phyloP scores from a whole-genome alignment of 2,113 vertebrate species.

The Pluvialis apricaria region DNA sequence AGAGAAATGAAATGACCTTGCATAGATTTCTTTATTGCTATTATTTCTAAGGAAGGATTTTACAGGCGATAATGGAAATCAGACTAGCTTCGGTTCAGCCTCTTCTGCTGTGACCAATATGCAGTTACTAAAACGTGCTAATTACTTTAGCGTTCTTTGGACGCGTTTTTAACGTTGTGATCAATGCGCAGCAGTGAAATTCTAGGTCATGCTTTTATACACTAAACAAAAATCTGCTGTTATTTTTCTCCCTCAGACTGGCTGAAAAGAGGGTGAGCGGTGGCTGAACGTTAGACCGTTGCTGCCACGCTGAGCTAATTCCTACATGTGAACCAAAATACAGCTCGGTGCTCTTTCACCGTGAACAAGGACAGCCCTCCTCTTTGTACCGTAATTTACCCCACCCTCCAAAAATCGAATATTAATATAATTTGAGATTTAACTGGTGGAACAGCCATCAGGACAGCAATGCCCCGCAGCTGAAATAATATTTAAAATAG shows the following conservation, averaged over 20 bases:
- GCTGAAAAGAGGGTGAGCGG: constrained; percentile 37
- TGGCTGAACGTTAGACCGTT: constrained; percentile 6
- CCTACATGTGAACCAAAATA: constrained; percentile 38
- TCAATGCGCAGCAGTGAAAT: constrained; percentile 4
- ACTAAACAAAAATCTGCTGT: constrained; percentile 14
- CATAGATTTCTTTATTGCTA: constrained; percentile 16
- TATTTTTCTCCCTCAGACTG: neutral
- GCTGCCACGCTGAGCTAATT: constrained; percentile 42
- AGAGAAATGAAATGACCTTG: neutral
- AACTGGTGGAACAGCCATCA: constrained; percentile 85
- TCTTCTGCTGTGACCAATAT: constrained; percentile 50
- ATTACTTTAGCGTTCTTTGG: constrained; percentile 35
- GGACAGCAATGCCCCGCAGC: constrained; percentile 85
- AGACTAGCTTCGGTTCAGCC: constrained; percentile 14
- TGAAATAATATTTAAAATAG: constrained; percentile 89
- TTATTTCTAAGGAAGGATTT: constrained; percentile 45
- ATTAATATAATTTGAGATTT: constrained; percentile 86
- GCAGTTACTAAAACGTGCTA: constrained; percentile 51
- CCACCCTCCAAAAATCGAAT: constrained; percentile 79
- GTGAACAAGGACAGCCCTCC: constrained; percentile 38
- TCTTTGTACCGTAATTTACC: constrained; percentile 61
- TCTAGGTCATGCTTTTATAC: constrained; percentile 40
- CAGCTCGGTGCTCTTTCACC: constrained; percentile 38
- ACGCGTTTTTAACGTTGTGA: neutral
- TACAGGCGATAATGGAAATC: constrained; percentile 34